phyloP scores from a whole-genome alignment of 2,797 vertebrate genomes.

The Garrulus glandarius region DNA sequence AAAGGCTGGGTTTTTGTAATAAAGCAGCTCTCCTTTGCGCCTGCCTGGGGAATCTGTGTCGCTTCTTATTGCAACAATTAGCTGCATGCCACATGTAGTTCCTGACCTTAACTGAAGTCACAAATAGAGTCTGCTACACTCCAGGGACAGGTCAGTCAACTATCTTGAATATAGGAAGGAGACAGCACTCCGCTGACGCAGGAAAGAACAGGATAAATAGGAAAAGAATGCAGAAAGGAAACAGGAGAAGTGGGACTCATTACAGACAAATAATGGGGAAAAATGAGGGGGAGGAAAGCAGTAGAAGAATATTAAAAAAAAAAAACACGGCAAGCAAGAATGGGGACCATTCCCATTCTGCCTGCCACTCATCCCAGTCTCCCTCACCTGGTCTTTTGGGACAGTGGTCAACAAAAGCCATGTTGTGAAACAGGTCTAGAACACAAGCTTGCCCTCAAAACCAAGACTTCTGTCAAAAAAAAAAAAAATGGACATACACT shows the following conservation, averaged over 20 bases:
- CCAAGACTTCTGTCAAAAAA: neutral
- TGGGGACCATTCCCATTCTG: neutral
- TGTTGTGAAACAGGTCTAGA: neutral
- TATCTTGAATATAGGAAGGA: neutral
- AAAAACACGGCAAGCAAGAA: neutral
- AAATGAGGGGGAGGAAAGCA: neutral
- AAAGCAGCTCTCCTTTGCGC: no score
- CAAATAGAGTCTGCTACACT: neutral
- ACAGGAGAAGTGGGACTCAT: neutral
- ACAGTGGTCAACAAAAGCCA: accelerated
- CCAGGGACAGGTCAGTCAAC: neutral
- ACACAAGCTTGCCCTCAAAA: neutral
- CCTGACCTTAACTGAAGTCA: neutral
- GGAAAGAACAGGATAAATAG: neutral
- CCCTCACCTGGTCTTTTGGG: neutral
- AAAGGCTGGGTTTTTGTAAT: no score
- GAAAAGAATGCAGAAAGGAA: neutral
- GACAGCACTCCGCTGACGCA: neutral
- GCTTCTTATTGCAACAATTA: no score
- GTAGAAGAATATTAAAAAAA: neutral
- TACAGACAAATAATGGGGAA: neutral
- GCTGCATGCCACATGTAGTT: accelerated
- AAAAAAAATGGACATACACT: neutral
- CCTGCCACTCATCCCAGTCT: neutral
- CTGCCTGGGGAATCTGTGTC: no score